Evolutionary conservation across 2,797 vertebrate genomes (phyloP).

Genomic region (Silurus aristotelis): DNA sequence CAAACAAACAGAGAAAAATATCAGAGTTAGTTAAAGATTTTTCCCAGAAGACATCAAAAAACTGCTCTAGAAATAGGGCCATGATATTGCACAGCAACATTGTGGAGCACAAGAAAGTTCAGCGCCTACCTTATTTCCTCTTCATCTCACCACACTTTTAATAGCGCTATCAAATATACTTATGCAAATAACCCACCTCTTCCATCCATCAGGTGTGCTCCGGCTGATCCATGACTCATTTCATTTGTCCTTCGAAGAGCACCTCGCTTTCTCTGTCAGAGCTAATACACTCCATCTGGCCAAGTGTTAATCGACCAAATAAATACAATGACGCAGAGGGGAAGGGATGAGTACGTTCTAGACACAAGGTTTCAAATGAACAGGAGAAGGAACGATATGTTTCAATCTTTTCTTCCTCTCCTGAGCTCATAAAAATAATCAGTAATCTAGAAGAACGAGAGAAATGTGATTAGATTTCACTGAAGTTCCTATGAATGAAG

Average conservation of each 20-base stretch:
- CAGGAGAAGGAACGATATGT: background rate
- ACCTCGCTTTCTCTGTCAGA: slow-evolving; percentile 16
- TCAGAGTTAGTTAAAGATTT: background rate
- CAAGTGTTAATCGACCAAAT: slow-evolving; percentile 31
- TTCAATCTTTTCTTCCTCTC: background rate
- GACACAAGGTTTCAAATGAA: background rate
- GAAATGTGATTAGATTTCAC: background rate
- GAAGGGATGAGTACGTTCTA: slow-evolving; percentile 9
- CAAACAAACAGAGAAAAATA: background rate
- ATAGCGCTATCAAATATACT: slow-evolving; percentile 36
- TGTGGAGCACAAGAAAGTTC: background rate
- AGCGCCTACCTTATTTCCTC: background rate
- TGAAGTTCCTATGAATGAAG: background rate
- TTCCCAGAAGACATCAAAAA: background rate
- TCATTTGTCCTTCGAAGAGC: slow-evolving; percentile 31
- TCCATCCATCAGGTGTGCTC: slow-evolving; percentile 30
- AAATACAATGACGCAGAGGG: slow-evolving; percentile 9
- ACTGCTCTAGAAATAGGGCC: background rate
- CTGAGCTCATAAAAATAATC: background rate
- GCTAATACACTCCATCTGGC: slow-evolving; percentile 39
- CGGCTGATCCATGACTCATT: slow-evolving; percentile 31
- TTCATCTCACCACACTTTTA: slow-evolving; percentile 26
- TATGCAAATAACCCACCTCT: slow-evolving; percentile 29
- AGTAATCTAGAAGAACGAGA: background rate
- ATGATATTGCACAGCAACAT: background rate